Percentiles rank a stretch among this genome's conserved stretches.
phyloP scores from a whole-genome alignment of 23 tunicate species.

The Ascidia mentula region DNA sequence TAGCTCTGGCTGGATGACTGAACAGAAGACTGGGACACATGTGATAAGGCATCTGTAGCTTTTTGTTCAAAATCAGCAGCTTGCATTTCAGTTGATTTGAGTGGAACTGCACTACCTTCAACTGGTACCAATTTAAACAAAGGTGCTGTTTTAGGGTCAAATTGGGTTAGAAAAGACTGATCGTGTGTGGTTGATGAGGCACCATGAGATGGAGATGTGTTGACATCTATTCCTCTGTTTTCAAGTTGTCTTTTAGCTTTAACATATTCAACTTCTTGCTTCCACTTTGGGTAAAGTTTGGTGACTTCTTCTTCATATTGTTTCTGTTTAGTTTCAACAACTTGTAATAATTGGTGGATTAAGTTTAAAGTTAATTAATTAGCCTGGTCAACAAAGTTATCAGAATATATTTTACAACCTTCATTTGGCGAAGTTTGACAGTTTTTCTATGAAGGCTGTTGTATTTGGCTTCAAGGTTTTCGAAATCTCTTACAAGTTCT shows the following conservation, averaged over 20 bases:
- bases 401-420: slow-evolving; percentile 24
- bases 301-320: slow-evolving; percentile 67
- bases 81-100: not conserved
- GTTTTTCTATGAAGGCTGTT: slow-evolving; percentile 27
- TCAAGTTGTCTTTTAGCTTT: slow-evolving; percentile 60
- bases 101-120: not conserved
- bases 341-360: not conserved
- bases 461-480: slow-evolving; percentile 34
- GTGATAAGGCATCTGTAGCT: not conserved
- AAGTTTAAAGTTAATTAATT: too few relatives aligned
- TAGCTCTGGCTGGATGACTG: too few relatives aligned
- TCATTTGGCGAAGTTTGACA: slow-evolving; percentile 26
- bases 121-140: slow-evolving; percentile 39
- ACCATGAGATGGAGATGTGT: not conserved
- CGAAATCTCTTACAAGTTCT: slow-evolving; percentile 53
- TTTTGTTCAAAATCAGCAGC: not conserved
- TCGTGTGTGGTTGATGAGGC: not conserved
- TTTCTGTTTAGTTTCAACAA: slow-evolving; percentile 17
- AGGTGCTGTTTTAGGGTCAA: not conserved
- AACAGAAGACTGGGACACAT: not conserved
- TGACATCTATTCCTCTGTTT: slow-evolving; percentile 37
- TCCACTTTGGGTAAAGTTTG: slow-evolving; percentile 55
- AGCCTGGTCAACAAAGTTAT: too few relatives aligned
- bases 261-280: slow-evolving; percentile 53
- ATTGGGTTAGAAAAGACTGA: not conserved